These are phyloP conservation scores for Oryzias dopingdopingensis DNA, from an alignment of 2,797 vertebrate genomes.

Conservation along the genomic window DNA sequence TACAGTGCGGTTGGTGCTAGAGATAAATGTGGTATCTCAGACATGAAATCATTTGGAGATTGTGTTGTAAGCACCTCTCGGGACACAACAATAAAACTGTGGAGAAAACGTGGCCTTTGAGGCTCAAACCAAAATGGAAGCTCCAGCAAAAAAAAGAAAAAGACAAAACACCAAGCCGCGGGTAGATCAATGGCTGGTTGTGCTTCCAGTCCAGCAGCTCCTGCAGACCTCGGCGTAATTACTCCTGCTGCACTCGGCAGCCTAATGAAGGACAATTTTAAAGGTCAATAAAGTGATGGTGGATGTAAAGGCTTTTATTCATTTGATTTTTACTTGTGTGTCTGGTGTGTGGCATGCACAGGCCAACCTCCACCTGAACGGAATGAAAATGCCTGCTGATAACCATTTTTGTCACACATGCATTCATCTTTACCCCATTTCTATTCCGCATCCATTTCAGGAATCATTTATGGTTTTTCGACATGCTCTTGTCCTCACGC, in stretches of 20 bases:
- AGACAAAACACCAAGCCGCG: slow-evolving; percentile 11
- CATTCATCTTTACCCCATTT: slow-evolving; percentile 1
- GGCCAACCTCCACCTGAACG: slow-evolving; percentile 5
- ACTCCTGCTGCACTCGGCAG: slow-evolving; percentile 37
- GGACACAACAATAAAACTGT: slow-evolving; percentile 14
- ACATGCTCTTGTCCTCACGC: too few relatives aligned
- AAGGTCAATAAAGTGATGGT: slow-evolving; percentile 60
- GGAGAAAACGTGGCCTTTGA: slow-evolving; percentile 47
- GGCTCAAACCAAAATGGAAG: slow-evolving; percentile 46
- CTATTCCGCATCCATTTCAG: neutral
- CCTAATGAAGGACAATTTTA: slow-evolving; percentile 63
- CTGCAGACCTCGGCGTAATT: slow-evolving; percentile 43
- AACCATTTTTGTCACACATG: neutral
- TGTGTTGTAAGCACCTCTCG: slow-evolving; percentile 14
- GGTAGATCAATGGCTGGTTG: slow-evolving; percentile 51
- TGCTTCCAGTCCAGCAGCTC: slow-evolving; percentile 35
- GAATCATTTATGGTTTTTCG: too few relatives aligned
- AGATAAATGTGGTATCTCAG: slow-evolving; percentile 7
- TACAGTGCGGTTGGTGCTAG: neutral
- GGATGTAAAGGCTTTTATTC: slow-evolving; percentile 19
- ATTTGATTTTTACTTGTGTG: slow-evolving; percentile 38
- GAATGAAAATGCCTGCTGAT: slow-evolving; percentile 16
- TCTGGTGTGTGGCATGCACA: slow-evolving; percentile 3
- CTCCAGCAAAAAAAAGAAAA: slow-evolving; percentile 34
- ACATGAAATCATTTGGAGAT: slow-evolving; percentile 1